Conservation (phyloP, 2,888 invertebrate species). For the Hirtodrosophila cameraria region DNA sequence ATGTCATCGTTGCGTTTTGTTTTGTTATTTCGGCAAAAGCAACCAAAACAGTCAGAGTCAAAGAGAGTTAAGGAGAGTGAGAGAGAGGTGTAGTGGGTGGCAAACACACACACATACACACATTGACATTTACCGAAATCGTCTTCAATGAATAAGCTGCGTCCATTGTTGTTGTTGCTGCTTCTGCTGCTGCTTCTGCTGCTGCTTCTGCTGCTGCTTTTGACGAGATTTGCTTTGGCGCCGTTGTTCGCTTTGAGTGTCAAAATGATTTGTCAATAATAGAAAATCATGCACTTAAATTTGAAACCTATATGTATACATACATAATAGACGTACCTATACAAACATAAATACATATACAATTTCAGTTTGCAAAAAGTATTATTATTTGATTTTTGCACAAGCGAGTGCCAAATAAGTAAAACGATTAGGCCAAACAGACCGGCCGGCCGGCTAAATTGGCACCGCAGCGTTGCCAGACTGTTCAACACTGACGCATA, state of each 20-base stretch:
- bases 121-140: constrained; percentile 1
- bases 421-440: too few relatives aligned
- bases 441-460: constrained; percentile 58
- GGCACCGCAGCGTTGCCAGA: constrained; percentile 38
- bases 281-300: constrained; percentile 43
- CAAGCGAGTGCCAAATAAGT: constrained; percentile 23
- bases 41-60: too few relatives aligned
- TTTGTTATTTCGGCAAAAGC: constrained; percentile 41
- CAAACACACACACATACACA: constrained; percentile 1
- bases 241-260: constrained; percentile 39
- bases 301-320: constrained; percentile 18
- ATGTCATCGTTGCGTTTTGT: constrained; percentile 72
- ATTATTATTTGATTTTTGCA: constrained; percentile 20
- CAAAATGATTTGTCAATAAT: constrained; percentile 68
- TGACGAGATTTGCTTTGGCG: constrained; percentile 25
- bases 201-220: constrained; percentile 14
- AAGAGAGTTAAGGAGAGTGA: constrained; percentile 7
- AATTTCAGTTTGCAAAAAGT: constrained; percentile 35
- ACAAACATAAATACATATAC: constrained; percentile 1
- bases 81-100: constrained; percentile 1
- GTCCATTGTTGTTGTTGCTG: constrained; percentile 32
- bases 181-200: constrained; percentile 11
- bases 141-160: constrained; percentile 37
- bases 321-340: neutral
- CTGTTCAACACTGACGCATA: constrained; percentile 39